Base-by-base conservation (phyloP, 2,888 invertebrate species). In the Hydraecia micacea region DNA sequence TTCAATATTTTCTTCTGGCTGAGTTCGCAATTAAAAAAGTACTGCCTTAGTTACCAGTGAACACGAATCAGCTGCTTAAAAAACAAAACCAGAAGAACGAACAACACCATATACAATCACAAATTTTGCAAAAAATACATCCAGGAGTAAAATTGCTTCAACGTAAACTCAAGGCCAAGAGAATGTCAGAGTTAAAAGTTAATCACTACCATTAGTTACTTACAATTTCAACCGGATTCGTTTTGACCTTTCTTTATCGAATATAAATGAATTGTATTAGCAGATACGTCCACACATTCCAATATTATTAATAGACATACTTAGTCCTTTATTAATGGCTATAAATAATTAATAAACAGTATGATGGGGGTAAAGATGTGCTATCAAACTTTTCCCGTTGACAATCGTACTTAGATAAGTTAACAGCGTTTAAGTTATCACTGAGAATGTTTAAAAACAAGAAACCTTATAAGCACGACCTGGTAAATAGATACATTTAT, bases 171-270 rank as follows among this genome's bases (percentile, higher is more conserved):
- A 28, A 32, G 1, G 13, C 42, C n/a, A 25, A n/a, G n/a, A n/a
- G n/a, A n/a, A n/a, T 63, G 8, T 39, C 49, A 42, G n/a, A 21
- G 15, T 46, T 42, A 15, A 13, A 69, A 78, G 13, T 69, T 39
- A 39, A 62, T 73, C 21, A 55, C 36, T 69, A 49, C 42, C 52
- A 77, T 68, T 63, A 60, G 42, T 21, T 77, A n/a, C 73, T 83
- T 78, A 49, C 8, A 49, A 62, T 83, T 55, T 42, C 66, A 39
- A 15, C 18, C 25, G 36, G 52, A 46, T 62, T 32, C 5, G 13
- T 42, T 78, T 79, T 79, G 55, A 71, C 39, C 58, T 70, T 73
- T 42, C 1, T 25, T 25, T 68, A 73, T 79, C 39, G 21, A 70
- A 83, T 66, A 60, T 25, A 70, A 62, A 70, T 66, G 32, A 49